phyloP scores from a whole-genome alignment of 1,140 invertebrate species.

The Drosophila bifasciata region DNA sequence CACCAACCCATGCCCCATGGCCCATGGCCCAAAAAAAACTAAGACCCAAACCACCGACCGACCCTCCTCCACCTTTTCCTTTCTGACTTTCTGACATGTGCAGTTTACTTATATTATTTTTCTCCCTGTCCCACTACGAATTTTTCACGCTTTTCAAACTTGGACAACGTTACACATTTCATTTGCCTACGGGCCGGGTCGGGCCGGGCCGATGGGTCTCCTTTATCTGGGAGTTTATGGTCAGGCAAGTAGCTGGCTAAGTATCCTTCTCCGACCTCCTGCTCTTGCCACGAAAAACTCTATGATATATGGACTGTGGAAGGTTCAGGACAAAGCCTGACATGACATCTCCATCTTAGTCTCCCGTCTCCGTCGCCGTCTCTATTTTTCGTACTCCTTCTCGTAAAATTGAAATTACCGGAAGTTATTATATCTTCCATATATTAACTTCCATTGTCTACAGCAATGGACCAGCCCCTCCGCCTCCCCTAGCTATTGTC shows the following conservation, averaged over 20 bases:
- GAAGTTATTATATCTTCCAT: slow-evolving; percentile 83
- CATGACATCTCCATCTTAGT: slow-evolving; percentile 51
- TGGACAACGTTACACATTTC: slow-evolving; percentile 71
- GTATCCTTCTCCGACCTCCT: not conserved
- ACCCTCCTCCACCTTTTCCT: not conserved
- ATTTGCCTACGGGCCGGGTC: slow-evolving; percentile 63
- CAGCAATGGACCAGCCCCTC: slow-evolving; percentile 34
- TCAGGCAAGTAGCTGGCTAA: slow-evolving; percentile 46
- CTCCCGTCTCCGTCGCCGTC: slow-evolving; percentile 8
- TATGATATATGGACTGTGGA: slow-evolving; percentile 65
- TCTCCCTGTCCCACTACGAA: slow-evolving; percentile 41
- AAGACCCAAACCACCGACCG: no score
- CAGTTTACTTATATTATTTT: slow-evolving; percentile 53
- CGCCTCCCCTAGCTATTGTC: slow-evolving; percentile 42
- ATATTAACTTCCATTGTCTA: slow-evolving; percentile 80
- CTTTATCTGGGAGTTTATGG: slow-evolving; percentile 50
- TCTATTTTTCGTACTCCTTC: slow-evolving; percentile 24
- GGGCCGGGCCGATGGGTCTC: not conserved
- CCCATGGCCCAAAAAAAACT: no score
- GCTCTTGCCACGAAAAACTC: not conserved
- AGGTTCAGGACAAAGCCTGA: slow-evolving; percentile 56
- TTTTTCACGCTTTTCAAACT: slow-evolving; percentile 82
- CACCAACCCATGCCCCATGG: slow-evolving; percentile 1
- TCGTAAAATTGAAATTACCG: slow-evolving; percentile 81
- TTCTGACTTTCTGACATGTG: slow-evolving; percentile 57